phyloP scores from a whole-genome alignment of 2,113 vertebrate genomes.

The Galbula dea region DNA sequence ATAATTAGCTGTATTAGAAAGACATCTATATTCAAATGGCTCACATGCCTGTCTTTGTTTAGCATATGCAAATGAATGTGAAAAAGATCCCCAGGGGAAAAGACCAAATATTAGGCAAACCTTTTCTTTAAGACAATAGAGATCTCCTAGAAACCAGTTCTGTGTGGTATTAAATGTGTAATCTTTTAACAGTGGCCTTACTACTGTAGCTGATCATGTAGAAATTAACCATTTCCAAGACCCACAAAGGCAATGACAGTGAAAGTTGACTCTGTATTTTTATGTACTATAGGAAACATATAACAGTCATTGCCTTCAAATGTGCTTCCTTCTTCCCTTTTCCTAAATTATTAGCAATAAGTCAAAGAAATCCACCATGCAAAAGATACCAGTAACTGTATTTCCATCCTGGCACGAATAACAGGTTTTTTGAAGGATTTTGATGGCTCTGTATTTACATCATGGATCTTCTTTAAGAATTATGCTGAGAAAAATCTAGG shows the following conservation, averaged over 20 bases:
- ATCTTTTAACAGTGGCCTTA: not conserved
- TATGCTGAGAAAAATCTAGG: slow-evolving; percentile 39
- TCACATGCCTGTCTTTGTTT: not conserved
- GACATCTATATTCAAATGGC: slow-evolving; percentile 30
- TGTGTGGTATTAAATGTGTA: not conserved
- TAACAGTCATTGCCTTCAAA: not conserved
- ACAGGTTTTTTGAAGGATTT: slow-evolving; percentile 1
- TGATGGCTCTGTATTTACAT: slow-evolving; percentile 16
- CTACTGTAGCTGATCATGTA: not conserved
- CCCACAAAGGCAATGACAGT: not conserved
- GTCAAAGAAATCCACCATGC: not conserved
- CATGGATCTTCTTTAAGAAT: slow-evolving; percentile 13
- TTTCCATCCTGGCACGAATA: not conserved
- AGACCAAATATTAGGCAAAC: not conserved
- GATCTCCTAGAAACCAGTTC: not conserved
- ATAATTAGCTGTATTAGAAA: slow-evolving; percentile 29
- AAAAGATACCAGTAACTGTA: not conserved
- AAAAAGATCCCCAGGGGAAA: not conserved
- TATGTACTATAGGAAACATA: not conserved
- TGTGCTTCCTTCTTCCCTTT: not conserved
- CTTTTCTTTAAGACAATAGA: not conserved
- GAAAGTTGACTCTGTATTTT: not conserved
- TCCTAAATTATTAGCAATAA: not conserved
- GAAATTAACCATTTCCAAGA: not conserved
- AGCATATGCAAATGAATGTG: not conserved